Evolutionary conservation across 2,888 invertebrate species (phyloP), one percentile per base, ranked within the genome.

Genomic region (Brenthis daphne): DNA sequence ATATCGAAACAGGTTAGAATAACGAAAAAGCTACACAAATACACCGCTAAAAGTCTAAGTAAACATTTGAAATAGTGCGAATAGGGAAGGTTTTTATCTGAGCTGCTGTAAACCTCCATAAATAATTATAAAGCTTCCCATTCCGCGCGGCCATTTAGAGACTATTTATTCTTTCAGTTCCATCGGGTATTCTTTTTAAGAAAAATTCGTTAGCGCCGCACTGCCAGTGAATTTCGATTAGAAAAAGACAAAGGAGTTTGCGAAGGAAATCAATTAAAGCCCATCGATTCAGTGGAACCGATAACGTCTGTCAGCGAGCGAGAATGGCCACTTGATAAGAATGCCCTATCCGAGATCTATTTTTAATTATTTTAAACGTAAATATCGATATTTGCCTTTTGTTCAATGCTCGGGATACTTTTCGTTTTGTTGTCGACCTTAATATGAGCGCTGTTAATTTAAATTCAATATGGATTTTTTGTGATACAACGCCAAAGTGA

Each of bases 251-350:
- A 90, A 89, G 88, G 82, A 81, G 85, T 84, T 85, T 87, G 86
- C 80, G 81, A 72, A 68, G 86, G 81, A 86, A 91, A 91, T 91
- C 92, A 92, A 92, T 92, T 92, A 92, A 91, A 89, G 87, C 82
- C 88, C 88, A 88, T 92, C 87, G 91, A 91, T 92, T 84, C 81
- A 80, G 72, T 73, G 71, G 69, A 64, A 64, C 71, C 86, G 92
- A 92, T 92, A 90, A 85, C 76, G 79, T 76, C 79, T 73, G 74
- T 75, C 76, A 76, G 70, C 67, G 74, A 71, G 75, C 79, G 85
- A 81, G 80, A 82, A 80, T 76, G 79, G 79, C 76, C 73, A 86
- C 74, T 73, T 69, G 79, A 78, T 79, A 79, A 86, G 88, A 89
- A 88, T 89, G 86, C 75, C 68, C 66, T 72, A 72, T 74, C 75